Base-by-base conservation (phyloP, 1,140 invertebrate genomes). In the Thrips palmi region DNA sequence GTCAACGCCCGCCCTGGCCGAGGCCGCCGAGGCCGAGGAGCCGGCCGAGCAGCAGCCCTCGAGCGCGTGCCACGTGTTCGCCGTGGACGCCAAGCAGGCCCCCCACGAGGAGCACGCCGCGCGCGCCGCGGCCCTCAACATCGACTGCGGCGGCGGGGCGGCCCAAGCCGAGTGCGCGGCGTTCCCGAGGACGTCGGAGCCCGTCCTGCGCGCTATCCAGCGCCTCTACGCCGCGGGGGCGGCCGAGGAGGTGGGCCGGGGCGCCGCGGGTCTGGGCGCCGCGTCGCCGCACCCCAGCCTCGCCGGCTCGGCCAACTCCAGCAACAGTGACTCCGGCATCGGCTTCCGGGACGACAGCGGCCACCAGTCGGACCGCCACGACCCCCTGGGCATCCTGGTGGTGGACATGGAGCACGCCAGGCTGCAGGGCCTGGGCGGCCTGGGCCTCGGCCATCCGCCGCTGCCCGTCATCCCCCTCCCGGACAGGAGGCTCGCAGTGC, bases 61-160 rank as follows among this genome's bases (percentile, higher is more conserved):
- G 10, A 85, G 84, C 52, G 91, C 87, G 25, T 94, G 89, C 53
- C 89, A 97, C 57, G 85, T 94, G 1, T 97, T 97, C 55, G 86
- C 84, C 43, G 79, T 92, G 11, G 85, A 94, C 51, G 73, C 82
- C 1, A 77, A 85, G 51, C 59, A 87, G 27, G 69, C 73, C 1
- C 81, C 91, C 54, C 79, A 92, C 54, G 64, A 65, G 24, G 69
- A 75, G 22, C 89, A 94, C 61, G 56, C 65, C 18, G 58, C 63
- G n/a, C 68, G 75, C 54, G 83, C 83, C 2, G 68, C 71, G 43
- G 70, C 67, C 40, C 88, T 88, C 59, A 71, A 73, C 47, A 68
- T 88, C 30, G 60, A 64, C n/a, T 88, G 84, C 51, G 79, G 77
- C 1, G 58, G 67, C 36, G 71, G 78, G 59, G 59, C 71, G 27